Evolutionary conservation across 1,140 invertebrate genomes (phyloP).

Genomic region (Bemisia tabaci): DNA sequence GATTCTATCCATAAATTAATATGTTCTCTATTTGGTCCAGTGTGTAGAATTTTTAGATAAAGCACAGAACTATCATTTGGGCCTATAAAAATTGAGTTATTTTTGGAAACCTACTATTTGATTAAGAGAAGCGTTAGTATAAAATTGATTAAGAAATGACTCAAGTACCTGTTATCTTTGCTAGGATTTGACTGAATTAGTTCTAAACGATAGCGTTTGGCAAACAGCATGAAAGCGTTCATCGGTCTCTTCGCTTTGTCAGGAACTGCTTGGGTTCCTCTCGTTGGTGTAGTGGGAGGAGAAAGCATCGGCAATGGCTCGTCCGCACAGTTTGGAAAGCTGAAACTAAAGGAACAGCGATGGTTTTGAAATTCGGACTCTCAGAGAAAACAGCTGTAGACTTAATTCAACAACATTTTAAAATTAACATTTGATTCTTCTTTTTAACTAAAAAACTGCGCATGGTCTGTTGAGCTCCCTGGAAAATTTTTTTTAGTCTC

Average conservation of each 20-base stretch:
- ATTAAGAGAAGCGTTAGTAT: background rate
- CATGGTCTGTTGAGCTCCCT: too few relatives aligned
- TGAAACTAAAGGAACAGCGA: slow-evolving; percentile 17
- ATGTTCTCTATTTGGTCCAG: too few relatives aligned
- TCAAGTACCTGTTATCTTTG: slow-evolving; percentile 39
- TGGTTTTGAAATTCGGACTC: slow-evolving; percentile 10
- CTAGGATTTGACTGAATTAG: slow-evolving; percentile 40
- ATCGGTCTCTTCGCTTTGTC: slow-evolving; percentile 34
- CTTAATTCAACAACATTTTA: slow-evolving; percentile 15
- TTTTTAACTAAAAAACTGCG: too few relatives aligned
- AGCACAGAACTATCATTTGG: too few relatives aligned
- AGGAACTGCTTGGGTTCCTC: slow-evolving; percentile 4
- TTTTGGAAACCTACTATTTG: too few relatives aligned
- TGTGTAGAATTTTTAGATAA: too few relatives aligned
- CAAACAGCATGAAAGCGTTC: slow-evolving; percentile 45
- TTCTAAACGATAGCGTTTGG: slow-evolving; percentile 36
- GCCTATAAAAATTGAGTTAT: too few relatives aligned
- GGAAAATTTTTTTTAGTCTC: too few relatives aligned
- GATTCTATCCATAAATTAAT: too few relatives aligned
- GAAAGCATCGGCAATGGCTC: slow-evolving; percentile 15
- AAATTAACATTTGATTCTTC: too few relatives aligned
- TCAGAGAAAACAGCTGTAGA: slow-evolving; percentile 18
- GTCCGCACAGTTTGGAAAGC: too few relatives aligned
- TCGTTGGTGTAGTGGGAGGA: slow-evolving; percentile 20
- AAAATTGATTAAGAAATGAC: background rate